phyloP scores from a whole-genome alignment of 2,113 vertebrate species.

The Gobiocypris rarus region DNA sequence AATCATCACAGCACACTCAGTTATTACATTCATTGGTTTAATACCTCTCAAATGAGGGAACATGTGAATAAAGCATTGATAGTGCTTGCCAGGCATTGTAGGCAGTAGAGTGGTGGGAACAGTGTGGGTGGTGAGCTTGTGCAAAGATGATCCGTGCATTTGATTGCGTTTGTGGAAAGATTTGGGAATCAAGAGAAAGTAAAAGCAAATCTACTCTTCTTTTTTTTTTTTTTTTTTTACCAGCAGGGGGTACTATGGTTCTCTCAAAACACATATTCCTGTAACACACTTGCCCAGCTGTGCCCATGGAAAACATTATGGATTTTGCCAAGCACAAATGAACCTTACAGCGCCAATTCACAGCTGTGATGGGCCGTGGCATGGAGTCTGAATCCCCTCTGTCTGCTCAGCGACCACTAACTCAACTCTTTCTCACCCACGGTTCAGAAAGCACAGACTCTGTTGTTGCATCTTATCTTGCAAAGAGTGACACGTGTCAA shows the following conservation, averaged over 20 bases:
- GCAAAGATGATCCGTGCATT: constrained; percentile 12
- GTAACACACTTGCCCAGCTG: constrained; percentile 10
- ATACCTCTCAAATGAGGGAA: constrained; percentile 12
- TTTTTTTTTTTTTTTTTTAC: neutral
- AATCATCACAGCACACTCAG: neutral
- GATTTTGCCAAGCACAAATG: constrained; percentile 27
- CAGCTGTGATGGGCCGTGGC: constrained; percentile 23
- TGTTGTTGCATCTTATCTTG: neutral
- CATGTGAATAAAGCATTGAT: neutral
- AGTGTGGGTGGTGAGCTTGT: constrained; percentile 11
- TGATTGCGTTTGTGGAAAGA: neutral
- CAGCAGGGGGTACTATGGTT: constrained; percentile 54
- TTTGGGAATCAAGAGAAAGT: neutral
- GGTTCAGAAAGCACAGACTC: constrained; percentile 1
- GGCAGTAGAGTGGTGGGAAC: constrained; percentile 1
- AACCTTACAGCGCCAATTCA: constrained; percentile 20
- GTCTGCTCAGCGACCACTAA: constrained; percentile 20
- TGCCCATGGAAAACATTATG: constrained; percentile 23
- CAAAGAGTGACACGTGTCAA: neutral
- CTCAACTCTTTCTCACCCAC: constrained; percentile 2
- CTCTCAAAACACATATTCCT: constrained; percentile 2
- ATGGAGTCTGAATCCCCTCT: constrained; percentile 3
- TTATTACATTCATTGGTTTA: neutral
- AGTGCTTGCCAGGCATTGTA: neutral
- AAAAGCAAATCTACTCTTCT: neutral